Conservation (phyloP, 1,140 invertebrate species). For the Lepidurus arcticus region DNA sequence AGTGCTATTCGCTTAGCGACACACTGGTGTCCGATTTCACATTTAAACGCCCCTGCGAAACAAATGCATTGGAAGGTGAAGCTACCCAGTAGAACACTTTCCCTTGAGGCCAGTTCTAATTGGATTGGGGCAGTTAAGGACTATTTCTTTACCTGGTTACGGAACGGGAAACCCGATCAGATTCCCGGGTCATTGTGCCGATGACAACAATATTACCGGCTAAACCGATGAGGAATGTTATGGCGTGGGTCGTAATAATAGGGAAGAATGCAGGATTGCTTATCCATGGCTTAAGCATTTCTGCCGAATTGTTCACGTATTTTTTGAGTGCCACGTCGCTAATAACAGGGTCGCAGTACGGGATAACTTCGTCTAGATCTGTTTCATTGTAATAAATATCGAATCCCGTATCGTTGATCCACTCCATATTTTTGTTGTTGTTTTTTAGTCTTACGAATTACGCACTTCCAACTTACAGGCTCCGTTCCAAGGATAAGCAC, state of each 20-base stretch:
- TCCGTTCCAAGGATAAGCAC: neutral
- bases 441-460: neutral
- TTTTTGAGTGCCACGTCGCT: neutral
- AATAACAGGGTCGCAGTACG: neutral
- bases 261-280: constrained; percentile 40
- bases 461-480: neutral
- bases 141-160: constrained; percentile 32
- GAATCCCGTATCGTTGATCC: neutral
- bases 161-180: constrained; percentile 32
- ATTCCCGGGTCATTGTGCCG: constrained; percentile 38
- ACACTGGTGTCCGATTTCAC: too few species aligned
- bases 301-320: constrained; percentile 37
- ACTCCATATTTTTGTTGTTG: neutral
- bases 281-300: constrained; percentile 41
- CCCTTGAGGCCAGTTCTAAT: neutral
- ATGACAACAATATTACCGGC: constrained; percentile 41
- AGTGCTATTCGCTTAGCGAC: too few species aligned
- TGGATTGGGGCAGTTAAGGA: too few species aligned
- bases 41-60: neutral
- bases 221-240: constrained; percentile 41
- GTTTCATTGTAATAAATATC: neutral
- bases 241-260: constrained; percentile 41
- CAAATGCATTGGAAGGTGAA: neutral
- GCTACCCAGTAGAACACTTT: neutral
- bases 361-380: constrained; percentile 4